Conservation (phyloP, 2,113 vertebrate species). For the Halcyon senegalensis region DNA sequence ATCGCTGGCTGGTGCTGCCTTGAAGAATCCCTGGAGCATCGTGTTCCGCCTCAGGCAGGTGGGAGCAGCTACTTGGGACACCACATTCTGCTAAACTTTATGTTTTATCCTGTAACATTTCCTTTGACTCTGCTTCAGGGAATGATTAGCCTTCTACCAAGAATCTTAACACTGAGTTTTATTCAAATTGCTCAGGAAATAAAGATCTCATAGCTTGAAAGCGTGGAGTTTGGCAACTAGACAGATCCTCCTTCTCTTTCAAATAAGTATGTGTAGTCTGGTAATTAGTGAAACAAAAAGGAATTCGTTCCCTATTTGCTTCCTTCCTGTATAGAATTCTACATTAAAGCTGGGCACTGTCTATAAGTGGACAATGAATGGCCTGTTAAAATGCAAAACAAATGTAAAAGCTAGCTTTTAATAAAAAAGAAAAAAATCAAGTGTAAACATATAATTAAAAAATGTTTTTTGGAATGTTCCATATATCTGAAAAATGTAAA, state of each 20-base stretch:
- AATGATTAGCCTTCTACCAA: not conserved
- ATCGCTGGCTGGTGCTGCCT: not conserved
- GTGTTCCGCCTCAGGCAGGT: not conserved
- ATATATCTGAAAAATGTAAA: not conserved
- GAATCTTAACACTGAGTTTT: not conserved
- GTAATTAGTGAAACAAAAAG: not conserved
- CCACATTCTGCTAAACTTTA: not conserved
- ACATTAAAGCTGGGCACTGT: not conserved
- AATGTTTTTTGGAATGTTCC: not conserved
- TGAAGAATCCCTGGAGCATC: not conserved
- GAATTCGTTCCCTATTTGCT: not conserved
- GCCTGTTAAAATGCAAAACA: not conserved
- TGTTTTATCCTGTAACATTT: not conserved
- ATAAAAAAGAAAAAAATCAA: not conserved
- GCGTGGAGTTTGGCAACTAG: not conserved
- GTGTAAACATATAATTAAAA: not conserved
- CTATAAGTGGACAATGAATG: not conserved
- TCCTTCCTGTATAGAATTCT: not conserved
- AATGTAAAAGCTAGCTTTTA: not conserved
- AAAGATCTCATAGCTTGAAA: not conserved
- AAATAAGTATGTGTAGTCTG: not conserved
- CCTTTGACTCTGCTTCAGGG: not conserved
- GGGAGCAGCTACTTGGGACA: not conserved
- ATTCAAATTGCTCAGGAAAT: not conserved
- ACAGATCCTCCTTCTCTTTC: not conserved